A percentile compares a stretch with the other conserved stretches of the same genome.
These are phyloP conservation scores for Calypte anna DNA, from an alignment of 2,113 vertebrate genomes.

Conservation along the genomic window DNA sequence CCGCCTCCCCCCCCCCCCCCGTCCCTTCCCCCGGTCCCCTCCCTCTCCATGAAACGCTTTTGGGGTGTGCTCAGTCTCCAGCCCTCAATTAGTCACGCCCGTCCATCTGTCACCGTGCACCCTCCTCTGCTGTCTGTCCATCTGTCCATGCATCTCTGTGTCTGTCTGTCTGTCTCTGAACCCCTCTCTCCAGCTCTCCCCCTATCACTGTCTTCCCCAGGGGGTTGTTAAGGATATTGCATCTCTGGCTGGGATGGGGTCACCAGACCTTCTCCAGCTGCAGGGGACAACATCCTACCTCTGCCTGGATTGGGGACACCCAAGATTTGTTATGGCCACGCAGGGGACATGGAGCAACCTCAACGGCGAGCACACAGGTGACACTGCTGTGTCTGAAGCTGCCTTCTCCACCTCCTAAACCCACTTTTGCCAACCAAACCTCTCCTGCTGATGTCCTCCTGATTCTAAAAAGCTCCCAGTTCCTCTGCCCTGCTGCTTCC, in stretches of 20 bases:
- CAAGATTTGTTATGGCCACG: neutral
- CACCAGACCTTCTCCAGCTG: rapidly evolving
- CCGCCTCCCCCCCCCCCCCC: neutral
- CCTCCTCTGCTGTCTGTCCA: neutral
- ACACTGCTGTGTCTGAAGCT: rapidly evolving
- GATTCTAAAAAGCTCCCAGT: neutral
- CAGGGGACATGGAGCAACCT: neutral
- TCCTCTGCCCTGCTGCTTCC: rapidly evolving
- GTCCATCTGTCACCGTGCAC: rapidly evolving
- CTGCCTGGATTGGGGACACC: neutral
- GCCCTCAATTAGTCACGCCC: neutral
- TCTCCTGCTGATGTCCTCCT: rapidly evolving
- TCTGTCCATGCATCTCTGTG: neutral
- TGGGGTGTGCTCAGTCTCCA: neutral
- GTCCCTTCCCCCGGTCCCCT: too few species aligned
- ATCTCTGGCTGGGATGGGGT: neutral
- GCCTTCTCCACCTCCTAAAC: neutral
- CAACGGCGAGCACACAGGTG: rapidly evolving
- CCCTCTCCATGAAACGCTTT: neutral
- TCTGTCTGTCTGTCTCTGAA: neutral
- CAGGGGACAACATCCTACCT: rapidly evolving
- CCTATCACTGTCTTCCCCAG: rapidly evolving
- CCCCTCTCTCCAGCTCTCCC: neutral
- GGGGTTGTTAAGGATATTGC: rapidly evolving
- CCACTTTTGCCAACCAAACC: too few species aligned